Evolutionary conservation across 2,113 vertebrate species (phyloP).

Genomic region (Casuarius casuarius): DNA sequence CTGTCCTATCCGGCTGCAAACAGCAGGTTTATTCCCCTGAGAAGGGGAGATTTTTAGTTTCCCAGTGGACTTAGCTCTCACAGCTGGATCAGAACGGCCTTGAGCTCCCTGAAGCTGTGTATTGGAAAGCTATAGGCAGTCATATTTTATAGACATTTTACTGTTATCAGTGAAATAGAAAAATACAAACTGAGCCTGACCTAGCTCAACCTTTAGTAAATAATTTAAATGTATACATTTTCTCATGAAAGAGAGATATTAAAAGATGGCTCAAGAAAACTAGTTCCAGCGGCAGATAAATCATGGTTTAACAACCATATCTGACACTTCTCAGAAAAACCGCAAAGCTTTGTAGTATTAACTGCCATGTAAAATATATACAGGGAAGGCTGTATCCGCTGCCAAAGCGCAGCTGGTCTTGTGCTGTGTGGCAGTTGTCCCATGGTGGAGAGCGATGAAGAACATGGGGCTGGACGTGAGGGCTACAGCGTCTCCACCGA

Average conservation of each 20-base stretch:
- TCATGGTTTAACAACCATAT: not conserved
- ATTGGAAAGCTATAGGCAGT: slow-evolving; percentile 18
- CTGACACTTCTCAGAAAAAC: not conserved
- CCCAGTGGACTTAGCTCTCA: not conserved
- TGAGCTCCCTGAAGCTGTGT: slow-evolving; percentile 48
- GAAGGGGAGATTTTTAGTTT: slow-evolving; percentile 34
- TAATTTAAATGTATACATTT: slow-evolving; percentile 19
- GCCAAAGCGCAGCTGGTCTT: not conserved
- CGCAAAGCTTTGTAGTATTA: not conserved
- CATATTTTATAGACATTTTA: slow-evolving; percentile 31
- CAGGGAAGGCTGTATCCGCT: not conserved
- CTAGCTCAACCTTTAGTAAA: slow-evolving; percentile 34
- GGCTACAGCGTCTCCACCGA: not conserved
- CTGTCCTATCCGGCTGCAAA: slow-evolving; percentile 17
- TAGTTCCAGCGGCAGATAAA: slow-evolving; percentile 17
- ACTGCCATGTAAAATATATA: not conserved
- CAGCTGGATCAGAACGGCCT: slow-evolving; percentile 21
- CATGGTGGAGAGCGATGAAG: not conserved
- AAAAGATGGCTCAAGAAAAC: slow-evolving; percentile 7
- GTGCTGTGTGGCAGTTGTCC: not conserved
- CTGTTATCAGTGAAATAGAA: slow-evolving; percentile 6
- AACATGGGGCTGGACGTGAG: not conserved
- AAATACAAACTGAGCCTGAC: not conserved
- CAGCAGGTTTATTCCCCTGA: slow-evolving; percentile 43
- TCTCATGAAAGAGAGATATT: slow-evolving; percentile 39